phyloP scores from a whole-genome alignment of 2,888 invertebrate species.

The Steromphala cineraria region DNA sequence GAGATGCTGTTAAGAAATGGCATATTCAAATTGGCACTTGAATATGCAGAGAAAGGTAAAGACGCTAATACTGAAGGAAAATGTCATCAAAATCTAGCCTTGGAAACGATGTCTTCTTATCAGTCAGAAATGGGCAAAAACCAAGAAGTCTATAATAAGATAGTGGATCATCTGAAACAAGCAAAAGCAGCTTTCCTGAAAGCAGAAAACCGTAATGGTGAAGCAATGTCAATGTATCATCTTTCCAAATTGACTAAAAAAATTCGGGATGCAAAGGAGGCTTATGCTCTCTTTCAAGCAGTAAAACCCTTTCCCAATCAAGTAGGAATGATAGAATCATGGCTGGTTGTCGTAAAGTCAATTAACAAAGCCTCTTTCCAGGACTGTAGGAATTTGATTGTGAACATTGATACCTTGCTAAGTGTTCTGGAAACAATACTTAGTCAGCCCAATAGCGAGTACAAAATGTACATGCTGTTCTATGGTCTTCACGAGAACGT shows the following conservation, averaged over 20 bases:
- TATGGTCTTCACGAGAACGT: neutral
- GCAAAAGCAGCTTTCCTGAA: neutral
- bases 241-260: neutral
- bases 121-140: neutral
- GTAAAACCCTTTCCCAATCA: neutral
- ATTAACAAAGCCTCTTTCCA: neutral
- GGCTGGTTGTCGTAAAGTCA: neutral
- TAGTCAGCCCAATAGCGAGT: neutral
- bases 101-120: neutral
- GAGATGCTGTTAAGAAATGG: constrained; percentile 22
- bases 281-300: neutral
- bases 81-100: constrained; percentile 19
- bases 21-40: constrained; percentile 17
- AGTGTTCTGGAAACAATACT: neutral
- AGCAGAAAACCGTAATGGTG: neutral
- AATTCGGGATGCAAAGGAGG: neutral
- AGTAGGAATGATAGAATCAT: neutral
- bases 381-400: neutral
- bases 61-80: constrained; percentile 12
- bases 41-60: neutral
- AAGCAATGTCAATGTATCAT: neutral
- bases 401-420: neutral
- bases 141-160: neutral
- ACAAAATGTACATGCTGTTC: neutral
- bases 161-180: neutral